These are phyloP conservation scores for Ormyrus thymus DNA, from an alignment of 2,888 invertebrate species.

Conservation along the genomic window DNA sequence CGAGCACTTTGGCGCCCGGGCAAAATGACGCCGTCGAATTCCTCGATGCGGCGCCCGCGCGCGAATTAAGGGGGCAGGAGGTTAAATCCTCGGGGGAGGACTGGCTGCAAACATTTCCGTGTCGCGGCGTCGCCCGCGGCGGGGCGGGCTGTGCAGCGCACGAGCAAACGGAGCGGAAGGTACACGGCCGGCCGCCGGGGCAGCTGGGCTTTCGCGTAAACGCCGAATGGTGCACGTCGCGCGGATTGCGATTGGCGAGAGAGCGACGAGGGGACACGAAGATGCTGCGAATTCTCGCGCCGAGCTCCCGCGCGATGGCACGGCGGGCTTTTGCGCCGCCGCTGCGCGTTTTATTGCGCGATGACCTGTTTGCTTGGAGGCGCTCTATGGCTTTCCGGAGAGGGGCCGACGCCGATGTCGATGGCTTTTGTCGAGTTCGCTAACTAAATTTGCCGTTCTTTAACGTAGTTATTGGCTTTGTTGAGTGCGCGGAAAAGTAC, in stretches of 20 bases:
- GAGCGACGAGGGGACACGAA: neutral
- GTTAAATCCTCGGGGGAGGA: neutral
- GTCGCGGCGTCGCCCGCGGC: slow-evolving; percentile 28
- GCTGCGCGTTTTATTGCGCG: too few species aligned
- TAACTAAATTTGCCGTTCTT: too few species aligned
- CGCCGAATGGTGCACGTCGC: neutral
- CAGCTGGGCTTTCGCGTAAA: too few species aligned
- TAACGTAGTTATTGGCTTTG: too few species aligned
- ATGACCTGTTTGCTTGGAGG: too few species aligned
- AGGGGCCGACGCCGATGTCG: too few species aligned
- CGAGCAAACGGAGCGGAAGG: slow-evolving; percentile 4
- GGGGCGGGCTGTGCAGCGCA: neutral
- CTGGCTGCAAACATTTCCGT: slow-evolving; percentile 17
- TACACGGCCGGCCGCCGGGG: neutral
- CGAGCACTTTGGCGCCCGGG: neutral
- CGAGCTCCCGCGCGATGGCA: neutral
- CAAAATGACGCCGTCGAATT: slow-evolving; percentile 4
- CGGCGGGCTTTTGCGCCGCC: neutral
- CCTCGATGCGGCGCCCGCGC: neutral
- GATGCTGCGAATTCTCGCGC: too few species aligned
- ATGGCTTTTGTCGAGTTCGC: too few species aligned
- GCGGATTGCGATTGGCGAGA: neutral
- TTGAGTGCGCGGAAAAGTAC: too few species aligned
- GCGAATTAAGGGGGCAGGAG: slow-evolving; percentile 2
- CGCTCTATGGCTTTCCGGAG: too few species aligned